Conservation (phyloP, 2,797 vertebrate genomes). For the Avahi laniger region DNA sequence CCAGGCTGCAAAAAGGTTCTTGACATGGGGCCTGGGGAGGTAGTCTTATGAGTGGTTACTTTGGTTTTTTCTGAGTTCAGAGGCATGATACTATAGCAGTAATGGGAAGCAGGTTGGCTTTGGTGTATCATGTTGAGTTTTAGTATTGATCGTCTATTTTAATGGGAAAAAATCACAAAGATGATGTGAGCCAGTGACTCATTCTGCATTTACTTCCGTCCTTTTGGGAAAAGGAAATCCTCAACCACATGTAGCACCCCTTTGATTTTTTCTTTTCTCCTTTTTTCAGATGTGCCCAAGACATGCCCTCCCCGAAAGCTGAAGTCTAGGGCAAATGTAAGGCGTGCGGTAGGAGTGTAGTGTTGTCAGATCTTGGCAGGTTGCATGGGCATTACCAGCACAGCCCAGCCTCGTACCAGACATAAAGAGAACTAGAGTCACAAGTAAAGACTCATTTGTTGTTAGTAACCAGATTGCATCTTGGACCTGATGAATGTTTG, state of each 20-base stretch:
- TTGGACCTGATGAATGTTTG: slow-evolving; percentile 61
- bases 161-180: neutral
- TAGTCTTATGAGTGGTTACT: neutral
- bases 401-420: slow-evolving; percentile 56
- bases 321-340: slow-evolving; percentile 9
- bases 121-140: neutral
- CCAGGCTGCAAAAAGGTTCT: neutral
- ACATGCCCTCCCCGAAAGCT: slow-evolving; percentile 64
- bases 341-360: neutral
- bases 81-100: no score
- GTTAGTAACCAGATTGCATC: slow-evolving; percentile 75
- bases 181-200: neutral
- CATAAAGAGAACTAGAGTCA: slow-evolving; percentile 52
- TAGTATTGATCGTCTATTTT: neutral
- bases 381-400: neutral
- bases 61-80: neutral
- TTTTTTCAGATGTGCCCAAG: slow-evolving; percentile 45
- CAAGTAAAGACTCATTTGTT: slow-evolving; percentile 65
- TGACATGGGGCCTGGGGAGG: neutral
- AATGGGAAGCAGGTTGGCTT: neutral
- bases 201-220: neutral
- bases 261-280: neutral
- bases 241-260: neutral
- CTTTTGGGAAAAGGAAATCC: neutral
- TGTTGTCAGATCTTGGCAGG: slow-evolving; percentile 50